phyloP scores from a whole-genome alignment of 2,888 invertebrate species.

The Stenichneumon culpator region DNA sequence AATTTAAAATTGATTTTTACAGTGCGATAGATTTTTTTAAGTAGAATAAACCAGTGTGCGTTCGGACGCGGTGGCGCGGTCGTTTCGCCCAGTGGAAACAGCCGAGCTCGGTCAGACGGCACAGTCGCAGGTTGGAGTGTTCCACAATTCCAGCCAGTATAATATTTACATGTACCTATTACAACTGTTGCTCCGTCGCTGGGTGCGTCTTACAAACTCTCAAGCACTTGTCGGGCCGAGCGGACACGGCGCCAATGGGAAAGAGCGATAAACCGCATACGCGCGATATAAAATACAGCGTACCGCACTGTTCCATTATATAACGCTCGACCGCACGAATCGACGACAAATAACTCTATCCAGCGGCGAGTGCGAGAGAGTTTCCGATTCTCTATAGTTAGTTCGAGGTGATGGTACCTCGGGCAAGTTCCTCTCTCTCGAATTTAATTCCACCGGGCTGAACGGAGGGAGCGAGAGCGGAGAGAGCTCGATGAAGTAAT shows the following conservation, averaged over 20 bases:
- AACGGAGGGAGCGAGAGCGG: neutral
- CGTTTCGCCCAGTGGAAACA: conserved; percentile 22
- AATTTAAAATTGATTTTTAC: too few relatives aligned
- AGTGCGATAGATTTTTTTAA: neutral
- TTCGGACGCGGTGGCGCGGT: neutral
- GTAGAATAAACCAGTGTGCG: neutral
- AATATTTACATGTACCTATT: neutral
- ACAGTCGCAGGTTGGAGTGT: neutral
- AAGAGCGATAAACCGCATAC: neutral
- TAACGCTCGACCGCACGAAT: neutral
- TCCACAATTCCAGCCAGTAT: neutral
- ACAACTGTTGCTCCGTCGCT: neutral
- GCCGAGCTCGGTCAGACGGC: conserved; percentile 28
- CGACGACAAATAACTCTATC: conserved; percentile 32
- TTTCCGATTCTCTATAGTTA: neutral
- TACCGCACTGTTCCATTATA: neutral
- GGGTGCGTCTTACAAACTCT: neutral
- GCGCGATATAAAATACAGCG: neutral
- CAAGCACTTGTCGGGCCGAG: neutral
- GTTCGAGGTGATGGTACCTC: conserved; percentile 3
- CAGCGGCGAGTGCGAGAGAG: neutral
- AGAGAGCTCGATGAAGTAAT: neutral
- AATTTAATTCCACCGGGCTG: conserved; percentile 15
- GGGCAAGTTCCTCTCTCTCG: conserved; percentile 19
- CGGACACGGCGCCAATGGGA: neutral